A percentile compares a stretch with the other conserved stretches of the same genome.
Conservation (phyloP, 2,888 invertebrate genomes). For the Hylaea fasciaria region DNA sequence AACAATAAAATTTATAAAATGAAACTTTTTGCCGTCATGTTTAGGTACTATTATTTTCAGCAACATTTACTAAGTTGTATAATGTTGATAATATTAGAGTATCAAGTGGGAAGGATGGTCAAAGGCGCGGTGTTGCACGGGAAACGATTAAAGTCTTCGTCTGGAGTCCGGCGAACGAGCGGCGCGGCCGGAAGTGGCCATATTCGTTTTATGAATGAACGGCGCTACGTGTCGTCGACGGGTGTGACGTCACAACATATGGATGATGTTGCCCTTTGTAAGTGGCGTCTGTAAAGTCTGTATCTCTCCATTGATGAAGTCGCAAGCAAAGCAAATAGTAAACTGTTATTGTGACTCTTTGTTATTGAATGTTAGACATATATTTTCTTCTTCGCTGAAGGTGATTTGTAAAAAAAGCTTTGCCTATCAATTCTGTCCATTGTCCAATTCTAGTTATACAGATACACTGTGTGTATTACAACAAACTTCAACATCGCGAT, state of each 20-base stretch:
- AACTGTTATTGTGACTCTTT: too few relatives aligned
- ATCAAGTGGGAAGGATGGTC: slow-evolving; percentile 18
- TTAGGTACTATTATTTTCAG: background rate
- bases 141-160: slow-evolving; percentile 46
- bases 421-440: too few relatives aligned
- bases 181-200: slow-evolving; percentile 72
- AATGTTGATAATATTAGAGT: slow-evolving; percentile 19
- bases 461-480: too few relatives aligned
- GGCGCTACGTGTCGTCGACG: slow-evolving; percentile 62
- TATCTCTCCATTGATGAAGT: background rate
- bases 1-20: too few relatives aligned
- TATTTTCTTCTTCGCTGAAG: too few relatives aligned
- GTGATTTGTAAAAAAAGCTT: too few relatives aligned
- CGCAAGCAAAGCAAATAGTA: background rate
- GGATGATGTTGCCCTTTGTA: slow-evolving; percentile 15
- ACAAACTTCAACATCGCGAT: too few relatives aligned
- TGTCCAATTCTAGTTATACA: too few relatives aligned
- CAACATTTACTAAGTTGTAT: too few relatives aligned
- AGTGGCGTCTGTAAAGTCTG: background rate
- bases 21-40: too few relatives aligned
- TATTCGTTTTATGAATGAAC: slow-evolving; percentile 71
- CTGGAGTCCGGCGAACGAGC: slow-evolving; percentile 56
- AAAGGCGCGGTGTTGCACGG: slow-evolving; percentile 35
- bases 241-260: slow-evolving; percentile 61
- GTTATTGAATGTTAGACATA: too few relatives aligned